Percentiles rank a stretch among this genome's conserved stretches.
These are phyloP conservation scores for Cephus pulcher DNA, from an alignment of 2,888 invertebrate species.

Conservation along the genomic window DNA sequence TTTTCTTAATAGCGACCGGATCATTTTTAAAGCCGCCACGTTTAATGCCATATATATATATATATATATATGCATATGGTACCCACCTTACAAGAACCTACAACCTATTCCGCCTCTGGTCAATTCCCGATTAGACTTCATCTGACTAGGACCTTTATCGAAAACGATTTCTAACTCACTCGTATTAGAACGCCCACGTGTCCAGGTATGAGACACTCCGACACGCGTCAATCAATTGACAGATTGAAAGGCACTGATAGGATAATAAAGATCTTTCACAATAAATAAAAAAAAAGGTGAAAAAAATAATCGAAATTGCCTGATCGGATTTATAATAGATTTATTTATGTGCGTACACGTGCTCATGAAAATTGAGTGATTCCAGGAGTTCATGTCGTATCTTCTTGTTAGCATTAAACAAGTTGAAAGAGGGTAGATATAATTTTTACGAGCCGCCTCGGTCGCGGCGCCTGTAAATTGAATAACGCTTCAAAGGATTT, in stretches of 20 bases:
- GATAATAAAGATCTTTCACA: background rate
- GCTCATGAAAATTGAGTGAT: conserved; percentile 38
- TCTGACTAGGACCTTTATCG: background rate
- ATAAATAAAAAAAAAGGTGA: background rate
- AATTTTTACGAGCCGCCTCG: conserved; percentile 51
- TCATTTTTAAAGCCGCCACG: conserved; percentile 16
- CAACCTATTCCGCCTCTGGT: background rate
- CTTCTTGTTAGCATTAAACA: background rate
- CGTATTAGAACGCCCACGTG: background rate
- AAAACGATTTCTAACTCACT: background rate
- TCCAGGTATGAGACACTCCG: background rate
- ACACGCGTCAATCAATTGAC: background rate
- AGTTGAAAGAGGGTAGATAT: conserved; percentile 28
- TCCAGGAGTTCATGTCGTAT: conserved; percentile 9
- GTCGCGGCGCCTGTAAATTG: conserved; percentile 25
- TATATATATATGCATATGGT: no score
- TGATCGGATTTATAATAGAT: background rate
- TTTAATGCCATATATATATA: background rate
- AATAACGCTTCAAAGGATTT: conserved; percentile 33
- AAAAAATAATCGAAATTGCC: background rate
- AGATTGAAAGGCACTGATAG: background rate
- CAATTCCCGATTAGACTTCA: background rate
- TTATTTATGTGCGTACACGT: conserved; percentile 2
- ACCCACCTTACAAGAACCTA: background rate
- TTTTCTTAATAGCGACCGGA: conserved; percentile 36